A percentile compares a stretch with the other conserved stretches of the same genome.
These are phyloP conservation scores for Zhuqinia jingwanae DNA, from an alignment of 2,888 invertebrate species.

Conservation along the genomic window DNA sequence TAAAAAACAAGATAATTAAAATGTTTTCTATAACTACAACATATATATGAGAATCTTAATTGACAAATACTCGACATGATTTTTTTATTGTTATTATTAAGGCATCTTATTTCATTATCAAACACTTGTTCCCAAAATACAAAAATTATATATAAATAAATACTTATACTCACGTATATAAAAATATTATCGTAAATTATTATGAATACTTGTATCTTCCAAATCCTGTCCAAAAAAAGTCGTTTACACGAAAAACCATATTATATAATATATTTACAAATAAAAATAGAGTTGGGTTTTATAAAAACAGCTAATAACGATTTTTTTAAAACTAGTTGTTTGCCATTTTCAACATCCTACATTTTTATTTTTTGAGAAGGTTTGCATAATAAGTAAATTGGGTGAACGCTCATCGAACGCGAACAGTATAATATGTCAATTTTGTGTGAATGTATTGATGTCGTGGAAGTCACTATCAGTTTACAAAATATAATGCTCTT, in stretches of 20 bases:
- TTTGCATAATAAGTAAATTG: no score
- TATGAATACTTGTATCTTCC: conserved; percentile 27
- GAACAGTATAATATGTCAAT: neutral
- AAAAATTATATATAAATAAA: neutral
- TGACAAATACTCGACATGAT: conserved; percentile 67
- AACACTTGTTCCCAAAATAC: conserved; percentile 1
- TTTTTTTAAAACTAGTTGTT: conserved; percentile 55
- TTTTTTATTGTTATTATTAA: conserved; percentile 42
- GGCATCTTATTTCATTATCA: conserved; percentile 57
- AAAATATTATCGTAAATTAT: neutral
- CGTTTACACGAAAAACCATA: neutral
- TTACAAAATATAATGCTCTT: conserved; percentile 8
- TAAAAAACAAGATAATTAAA: neutral
- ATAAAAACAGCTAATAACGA: conserved; percentile 2
- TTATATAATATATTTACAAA: conserved; percentile 47
- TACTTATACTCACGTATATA: conserved; percentile 9
- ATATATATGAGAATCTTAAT: conserved; percentile 65
- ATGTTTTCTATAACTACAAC: conserved; percentile 12
- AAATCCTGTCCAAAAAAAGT: conserved; percentile 61
- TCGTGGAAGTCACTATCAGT: neutral
- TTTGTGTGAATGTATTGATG: conserved; percentile 28
- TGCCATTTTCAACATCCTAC: conserved; percentile 50
- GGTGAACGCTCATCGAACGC: no score
- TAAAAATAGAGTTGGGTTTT: conserved; percentile 61
- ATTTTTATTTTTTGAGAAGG: conserved; percentile 1